Percentiles rank a stretch among this genome's conserved stretches.
phyloP scores from a whole-genome alignment of 2,797 vertebrate species.

The Pogonophryne albipinna region DNA sequence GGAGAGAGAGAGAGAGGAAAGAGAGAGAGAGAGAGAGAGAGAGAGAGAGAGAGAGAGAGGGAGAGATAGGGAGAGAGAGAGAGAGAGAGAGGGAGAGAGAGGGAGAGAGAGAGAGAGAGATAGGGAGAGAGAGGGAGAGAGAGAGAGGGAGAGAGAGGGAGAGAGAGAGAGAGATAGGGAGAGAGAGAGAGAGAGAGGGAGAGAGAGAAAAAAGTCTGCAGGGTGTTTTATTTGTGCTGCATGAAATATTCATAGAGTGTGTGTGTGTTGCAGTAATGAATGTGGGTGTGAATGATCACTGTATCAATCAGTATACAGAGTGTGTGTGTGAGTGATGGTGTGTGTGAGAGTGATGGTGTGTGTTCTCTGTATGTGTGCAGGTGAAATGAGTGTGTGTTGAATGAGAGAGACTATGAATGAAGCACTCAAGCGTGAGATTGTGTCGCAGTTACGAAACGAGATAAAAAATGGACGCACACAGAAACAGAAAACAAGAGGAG shows the following conservation, averaged over 20 bases:
- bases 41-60: no score
- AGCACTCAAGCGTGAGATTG: conserved; percentile 45
- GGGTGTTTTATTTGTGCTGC: conserved; percentile 54
- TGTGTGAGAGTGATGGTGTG: not conserved
- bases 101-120: no score
- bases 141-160: no score
- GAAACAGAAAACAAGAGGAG: not conserved
- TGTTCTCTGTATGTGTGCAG: not conserved
- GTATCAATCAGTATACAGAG: conserved; percentile 12
- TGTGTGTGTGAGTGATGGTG: not conserved
- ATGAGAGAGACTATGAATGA: conserved; percentile 31
- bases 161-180: no score
- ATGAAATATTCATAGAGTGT: conserved; percentile 61
- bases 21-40: no score
- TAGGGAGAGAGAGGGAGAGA: no score
- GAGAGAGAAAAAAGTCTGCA: conserved; percentile 30
- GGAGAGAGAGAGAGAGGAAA: no score
- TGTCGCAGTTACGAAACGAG: conserved; percentile 37
- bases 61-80: no score
- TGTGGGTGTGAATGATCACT: conserved; percentile 11
- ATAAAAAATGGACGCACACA: not conserved
- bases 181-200: no score
- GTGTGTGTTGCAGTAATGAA: not conserved
- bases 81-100: no score
- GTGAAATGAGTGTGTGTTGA: conserved; percentile 3